Conservation (phyloP, 2,797 vertebrate genomes). For the Lithobates sylvaticus region DNA sequence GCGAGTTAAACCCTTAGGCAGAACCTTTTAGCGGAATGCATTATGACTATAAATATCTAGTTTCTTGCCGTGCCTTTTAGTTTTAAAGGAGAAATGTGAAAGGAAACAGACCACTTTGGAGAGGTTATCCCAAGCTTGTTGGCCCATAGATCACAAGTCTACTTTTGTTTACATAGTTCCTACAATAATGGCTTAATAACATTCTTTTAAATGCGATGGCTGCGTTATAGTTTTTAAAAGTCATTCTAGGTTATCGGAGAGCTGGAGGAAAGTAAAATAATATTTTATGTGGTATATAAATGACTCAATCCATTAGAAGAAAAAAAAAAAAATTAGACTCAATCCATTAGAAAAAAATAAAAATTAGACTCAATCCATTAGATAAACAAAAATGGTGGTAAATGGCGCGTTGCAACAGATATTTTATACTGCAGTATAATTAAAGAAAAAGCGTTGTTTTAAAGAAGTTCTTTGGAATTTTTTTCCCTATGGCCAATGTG, state of each 20-base stretch:
- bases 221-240: background rate
- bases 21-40: slow-evolving; percentile 52
- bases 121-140: slow-evolving; percentile 1
- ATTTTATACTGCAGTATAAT: too few relatives aligned
- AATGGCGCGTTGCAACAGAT: too few relatives aligned
- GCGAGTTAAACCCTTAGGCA: slow-evolving; percentile 8
- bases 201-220: background rate
- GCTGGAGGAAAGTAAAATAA: slow-evolving; percentile 3
- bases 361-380: too few relatives aligned
- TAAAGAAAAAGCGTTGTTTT: too few relatives aligned
- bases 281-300: background rate
- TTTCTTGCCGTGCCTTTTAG: slow-evolving; percentile 11
- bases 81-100: slow-evolving; percentile 36
- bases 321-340: too few relatives aligned
- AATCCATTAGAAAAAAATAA: too few relatives aligned
- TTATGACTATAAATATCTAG: slow-evolving; percentile 25
- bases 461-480: too few relatives aligned
- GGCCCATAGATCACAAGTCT: slow-evolving; percentile 2
- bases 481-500: too few relatives aligned
- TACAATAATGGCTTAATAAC: slow-evolving; percentile 22
- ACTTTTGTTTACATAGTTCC: slow-evolving; percentile 21
- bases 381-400: too few relatives aligned
- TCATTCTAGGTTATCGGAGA: slow-evolving; percentile 5
- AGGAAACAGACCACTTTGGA: slow-evolving; percentile 29
- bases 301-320: too few relatives aligned